Conservation (phyloP, 2,888 invertebrate genomes). For the Amblyteles armatorius region DNA sequence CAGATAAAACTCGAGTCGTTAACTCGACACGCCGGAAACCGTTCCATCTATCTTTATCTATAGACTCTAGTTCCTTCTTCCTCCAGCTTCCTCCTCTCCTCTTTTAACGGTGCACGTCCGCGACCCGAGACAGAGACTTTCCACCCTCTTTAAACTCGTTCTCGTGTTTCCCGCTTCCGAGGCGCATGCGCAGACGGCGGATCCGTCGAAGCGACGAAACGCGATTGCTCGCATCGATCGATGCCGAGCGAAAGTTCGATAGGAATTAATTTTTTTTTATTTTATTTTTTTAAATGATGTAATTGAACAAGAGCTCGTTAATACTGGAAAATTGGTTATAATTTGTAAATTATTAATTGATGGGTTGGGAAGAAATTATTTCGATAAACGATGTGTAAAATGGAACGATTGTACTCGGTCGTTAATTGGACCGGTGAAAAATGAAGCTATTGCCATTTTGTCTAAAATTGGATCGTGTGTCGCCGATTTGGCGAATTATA, state of each 20-base stretch:
- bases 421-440: not conserved
- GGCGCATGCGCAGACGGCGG: not conserved
- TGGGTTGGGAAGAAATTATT: too few relatives aligned
- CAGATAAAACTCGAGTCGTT: conserved; percentile 82
- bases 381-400: too few relatives aligned
- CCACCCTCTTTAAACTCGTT: not conserved
- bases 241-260: not conserved
- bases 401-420: not conserved
- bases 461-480: not conserved
- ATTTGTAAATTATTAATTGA: too few relatives aligned
- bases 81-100: not conserved
- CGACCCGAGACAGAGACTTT: conserved; percentile 3
- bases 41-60: conserved; percentile 82
- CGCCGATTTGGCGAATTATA: conserved; percentile 36
- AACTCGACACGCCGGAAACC: conserved; percentile 83
- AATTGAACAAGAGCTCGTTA: not conserved
- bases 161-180: not conserved
- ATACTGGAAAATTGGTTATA: too few relatives aligned
- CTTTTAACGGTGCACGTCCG: not conserved
- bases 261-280: not conserved
- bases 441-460: not conserved
- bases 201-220: not conserved
- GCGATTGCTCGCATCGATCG: not conserved
- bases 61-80: conserved; percentile 57
- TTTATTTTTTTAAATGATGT: not conserved